Base-by-base conservation (phyloP, 2,888 invertebrate genomes). In the Sepioteuthis lessoniana region DNA sequence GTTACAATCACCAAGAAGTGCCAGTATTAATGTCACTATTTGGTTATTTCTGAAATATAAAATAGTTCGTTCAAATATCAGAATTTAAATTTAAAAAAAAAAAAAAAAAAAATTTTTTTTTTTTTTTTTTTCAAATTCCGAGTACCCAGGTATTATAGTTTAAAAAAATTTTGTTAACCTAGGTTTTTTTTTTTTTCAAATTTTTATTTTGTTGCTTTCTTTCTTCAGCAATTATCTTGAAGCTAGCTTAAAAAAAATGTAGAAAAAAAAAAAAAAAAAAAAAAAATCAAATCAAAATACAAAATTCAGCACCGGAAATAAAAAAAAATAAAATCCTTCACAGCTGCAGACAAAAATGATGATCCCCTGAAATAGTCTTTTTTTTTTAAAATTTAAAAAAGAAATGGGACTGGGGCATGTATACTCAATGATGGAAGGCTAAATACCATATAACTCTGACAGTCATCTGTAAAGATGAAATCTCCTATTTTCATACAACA, bases 301-400 rank as follows among this genome's bases (percentile, higher is more conserved):
- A 76, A 76, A 76, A 76, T 76, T 76, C 76, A 76, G 76, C 76
- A 76, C 76, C 76, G 76, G 76, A 76, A 76, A 76, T 76, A 10
- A 76, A 76, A 76, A 76, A 76, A 76, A 76, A 4, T 31, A 76
- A 76, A n/a, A n/a, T 13, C n/a, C n/a, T 76, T 76, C 76, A 76
- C n/a, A 76, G 76, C 76, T 76, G n/a, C 76, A 76, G n/a, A 76
- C 76, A 76, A 76, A 76, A 76, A 76, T 76, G 76, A 76, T 76
- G n/a, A 76, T 76, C 76, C 76, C 76, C 76, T n/a, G 76, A 35
- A 76, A 76, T 76, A 8, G 4, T n/a, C 8, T n/a, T 21, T 76
- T 76, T 13, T n/a, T 60, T 60, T 31, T 60, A 7, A 31, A 3
- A 25, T 60, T 60, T 60, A 1, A 35, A n/a, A 1, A n/a, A 76